Base-by-base conservation (phyloP, 2,113 vertebrate genomes). In the Syrmaticus mikado region DNA sequence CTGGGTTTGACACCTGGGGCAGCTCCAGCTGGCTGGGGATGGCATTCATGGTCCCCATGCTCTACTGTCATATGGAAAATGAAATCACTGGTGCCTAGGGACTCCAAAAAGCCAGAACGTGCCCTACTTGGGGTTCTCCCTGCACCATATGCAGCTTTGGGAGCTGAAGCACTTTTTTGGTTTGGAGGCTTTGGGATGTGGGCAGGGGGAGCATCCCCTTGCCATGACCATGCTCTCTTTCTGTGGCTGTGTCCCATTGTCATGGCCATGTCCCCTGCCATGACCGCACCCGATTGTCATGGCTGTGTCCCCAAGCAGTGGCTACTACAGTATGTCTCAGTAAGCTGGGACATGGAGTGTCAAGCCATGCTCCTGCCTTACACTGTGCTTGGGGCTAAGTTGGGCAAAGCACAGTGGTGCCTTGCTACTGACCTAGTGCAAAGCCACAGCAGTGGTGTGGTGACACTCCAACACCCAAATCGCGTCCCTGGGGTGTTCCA, bases 21-120 rank as follows among this genome's bases (percentile, higher is more conserved):
- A 10, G 65, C 48, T 89, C 53, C 1, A 1, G 50, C 45, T 93
- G 1, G 1, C 55, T 78, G 68, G 67, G 62, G 53, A 14, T 34
- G 41, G 18, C 13, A 28, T 60, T 20, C 34, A 0, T 0, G 32
- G 57, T 67, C 45, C 43, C 28, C 0, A 0, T 0, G 3, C n/a
- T 52, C 30, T 53, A 62, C 21, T 8, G 0, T 45, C 1, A 0
- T 38, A 64, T 5, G 28, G 61, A 67, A 48, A 85, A 60, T 66
- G 19, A 40, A 61, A 50, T 27, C 67, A 83, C 48, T 36, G 7
- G 75, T 19, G 55, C 46, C 58, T 74, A 79, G 60, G 77, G 45
- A 30, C 86, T 53, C 52, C 68, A 46, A 94, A 82, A 21, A 64
- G 25, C 36, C 61, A 27, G 9, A 11, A 4, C 1, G 1, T 74